Evolutionary conservation across 1,140 invertebrate species (phyloP), one percentile per base, ranked within the genome.

Genomic region (Drosophila pseudoananassae): DNA sequence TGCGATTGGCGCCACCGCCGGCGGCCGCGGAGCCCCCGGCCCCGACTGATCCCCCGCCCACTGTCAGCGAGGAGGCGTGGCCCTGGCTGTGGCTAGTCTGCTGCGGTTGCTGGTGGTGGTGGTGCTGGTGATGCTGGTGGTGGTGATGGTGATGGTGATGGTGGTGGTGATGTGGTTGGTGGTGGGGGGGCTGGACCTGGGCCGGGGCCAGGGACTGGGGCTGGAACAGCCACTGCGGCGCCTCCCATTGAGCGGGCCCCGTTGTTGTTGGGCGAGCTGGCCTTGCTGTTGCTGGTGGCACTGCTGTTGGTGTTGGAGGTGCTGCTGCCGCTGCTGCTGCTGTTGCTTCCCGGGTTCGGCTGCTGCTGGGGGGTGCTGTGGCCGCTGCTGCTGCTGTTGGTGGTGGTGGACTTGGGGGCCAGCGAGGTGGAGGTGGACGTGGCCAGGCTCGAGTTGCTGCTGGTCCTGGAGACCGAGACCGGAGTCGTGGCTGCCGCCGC

Each of bases 241-340:
- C 54, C 63, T 29, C 46, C 60, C 76, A 69, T 36, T 17, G 70
- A 20, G 20, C 71, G 71, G 29, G 59, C 58, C 9, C 83, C 87
- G 65, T 91, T 91, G 20, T 91, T 91, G 45, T 91, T 91, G 46
- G 90, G 90, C 20, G 90, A 91, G 45, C 90, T 91, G 29, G 84
- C 78, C 64, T 85, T 85, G 50, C 17, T 20, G 43, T 20, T 46
- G 43, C 25, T 58, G 78, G 31, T 33, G 31, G 31, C 9, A 33
- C 53, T 31, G 43, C 20, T 20, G 20, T 20, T 20, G 20, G 20
- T 20, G 20, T 20, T 20, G 20, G 20, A 20, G 20, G 51, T 25
- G 72, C 46, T 25, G 53, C 54, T 50, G 71, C 54, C 27, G 20
- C 38, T 49, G 56, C 29, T 33, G 38, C 15, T 51, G 47, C 68